These are phyloP conservation scores for Apocrypta bakeri DNA, from an alignment of 1,140 invertebrate species.

Conservation along the genomic window DNA sequence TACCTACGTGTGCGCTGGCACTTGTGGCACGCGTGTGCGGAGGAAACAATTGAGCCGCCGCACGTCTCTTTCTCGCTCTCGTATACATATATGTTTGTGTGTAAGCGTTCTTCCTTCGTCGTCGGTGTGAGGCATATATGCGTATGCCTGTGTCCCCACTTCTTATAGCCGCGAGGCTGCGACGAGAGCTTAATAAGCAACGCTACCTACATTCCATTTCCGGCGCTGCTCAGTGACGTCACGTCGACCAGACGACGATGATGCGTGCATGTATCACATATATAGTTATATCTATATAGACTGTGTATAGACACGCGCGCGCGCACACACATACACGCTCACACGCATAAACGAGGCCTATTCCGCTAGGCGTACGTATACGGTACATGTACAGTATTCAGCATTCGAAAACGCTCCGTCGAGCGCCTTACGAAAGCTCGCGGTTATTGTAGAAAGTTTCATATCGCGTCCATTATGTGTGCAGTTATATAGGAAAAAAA, in stretches of 20 bases:
- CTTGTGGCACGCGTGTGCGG: slow-evolving; percentile 69
- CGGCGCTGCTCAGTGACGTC: slow-evolving; percentile 70
- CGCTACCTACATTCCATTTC: slow-evolving; percentile 75
- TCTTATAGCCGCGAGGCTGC: slow-evolving; percentile 38
- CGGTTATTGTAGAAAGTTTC: no score
- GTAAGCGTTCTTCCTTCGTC: slow-evolving; percentile 28
- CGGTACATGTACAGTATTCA: no score
- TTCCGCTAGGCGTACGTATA: no score
- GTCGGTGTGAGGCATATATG: not conserved
- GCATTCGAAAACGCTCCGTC: no score
- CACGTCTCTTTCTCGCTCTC: slow-evolving; percentile 58
- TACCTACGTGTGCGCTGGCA: slow-evolving; percentile 58
- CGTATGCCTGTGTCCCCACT: not conserved
- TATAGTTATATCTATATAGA: no score
- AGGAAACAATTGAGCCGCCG: slow-evolving; percentile 72
- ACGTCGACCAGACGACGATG: slow-evolving; percentile 54
- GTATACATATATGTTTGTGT: not conserved
- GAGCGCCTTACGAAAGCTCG: no score
- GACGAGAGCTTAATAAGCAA: slow-evolving; percentile 71
- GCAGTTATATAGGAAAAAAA: no score
- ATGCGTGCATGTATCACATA: not conserved
- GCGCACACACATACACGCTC: no score
- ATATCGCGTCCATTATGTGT: no score
- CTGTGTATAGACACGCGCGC: no score
- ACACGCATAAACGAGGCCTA: no score